Percentiles rank a stretch among this genome's conserved stretches.
phyloP scores from a whole-genome alignment of 2,113 vertebrate genomes.

The Pogonocichla stellata region DNA sequence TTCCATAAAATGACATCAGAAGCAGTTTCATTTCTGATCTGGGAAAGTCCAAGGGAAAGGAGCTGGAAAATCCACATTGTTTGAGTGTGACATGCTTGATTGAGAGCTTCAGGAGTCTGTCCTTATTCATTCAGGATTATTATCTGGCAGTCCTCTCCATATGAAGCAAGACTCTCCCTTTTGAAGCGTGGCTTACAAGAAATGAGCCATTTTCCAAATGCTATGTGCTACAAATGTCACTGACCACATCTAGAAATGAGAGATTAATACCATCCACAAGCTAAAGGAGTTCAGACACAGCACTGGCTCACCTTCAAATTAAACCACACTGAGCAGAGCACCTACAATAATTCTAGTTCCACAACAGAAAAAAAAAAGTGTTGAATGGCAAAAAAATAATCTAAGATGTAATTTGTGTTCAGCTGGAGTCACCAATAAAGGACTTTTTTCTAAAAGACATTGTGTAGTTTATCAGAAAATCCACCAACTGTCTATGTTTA shows the following conservation, averaged over 20 bases:
- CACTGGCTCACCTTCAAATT: background rate
- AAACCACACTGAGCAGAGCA: background rate
- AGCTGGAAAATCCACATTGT: background rate
- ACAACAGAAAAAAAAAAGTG: background rate
- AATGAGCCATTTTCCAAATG: background rate
- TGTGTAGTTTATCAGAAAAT: background rate
- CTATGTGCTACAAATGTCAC: background rate
- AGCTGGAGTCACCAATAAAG: background rate
- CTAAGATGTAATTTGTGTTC: background rate
- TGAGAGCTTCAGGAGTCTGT: background rate
- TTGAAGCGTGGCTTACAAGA: background rate
- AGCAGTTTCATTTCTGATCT: background rate
- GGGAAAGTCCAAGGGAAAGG: background rate
- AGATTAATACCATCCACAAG: background rate
- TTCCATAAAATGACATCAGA: background rate
- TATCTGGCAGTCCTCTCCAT: background rate
- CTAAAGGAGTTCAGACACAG: background rate
- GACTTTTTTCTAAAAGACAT: background rate
- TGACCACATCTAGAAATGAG: background rate
- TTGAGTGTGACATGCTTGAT: background rate
- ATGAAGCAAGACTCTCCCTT: background rate
- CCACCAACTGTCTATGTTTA: background rate
- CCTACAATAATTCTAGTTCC: background rate
- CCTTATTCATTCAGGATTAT: background rate
- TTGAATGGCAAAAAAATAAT: background rate